Evolutionary conservation across 2,113 vertebrate species (phyloP).

Genomic region (Thryonomys swinderianus): DNA sequence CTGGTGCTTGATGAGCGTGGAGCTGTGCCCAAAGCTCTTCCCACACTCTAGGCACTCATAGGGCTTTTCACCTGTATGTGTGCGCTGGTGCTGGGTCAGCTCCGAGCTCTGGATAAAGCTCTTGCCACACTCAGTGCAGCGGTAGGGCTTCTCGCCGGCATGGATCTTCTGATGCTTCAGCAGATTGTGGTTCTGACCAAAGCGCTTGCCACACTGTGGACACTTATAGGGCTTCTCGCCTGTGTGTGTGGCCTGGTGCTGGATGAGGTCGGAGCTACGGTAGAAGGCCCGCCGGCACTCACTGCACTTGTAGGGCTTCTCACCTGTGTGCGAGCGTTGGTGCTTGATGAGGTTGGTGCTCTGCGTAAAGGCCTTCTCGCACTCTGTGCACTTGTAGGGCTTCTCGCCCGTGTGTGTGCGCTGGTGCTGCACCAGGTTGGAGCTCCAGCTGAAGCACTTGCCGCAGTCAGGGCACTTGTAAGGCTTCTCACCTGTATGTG

Average conservation of each 20-base stretch:
- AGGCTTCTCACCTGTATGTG: slow-evolving; percentile 79
- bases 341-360: slow-evolving; percentile 84
- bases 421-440: slow-evolving; percentile 83
- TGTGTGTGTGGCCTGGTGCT: slow-evolving; percentile 82
- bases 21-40: slow-evolving; percentile 83
- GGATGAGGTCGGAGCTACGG: slow-evolving; percentile 82
- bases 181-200: slow-evolving; percentile 82
- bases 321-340: slow-evolving; percentile 79
- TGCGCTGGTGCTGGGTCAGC: slow-evolving; percentile 82
- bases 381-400: slow-evolving; percentile 83
- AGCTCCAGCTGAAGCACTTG: slow-evolving; percentile 84
- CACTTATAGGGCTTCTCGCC: slow-evolving; percentile 83
- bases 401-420: slow-evolving; percentile 82
- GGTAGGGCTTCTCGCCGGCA: slow-evolving; percentile 80
- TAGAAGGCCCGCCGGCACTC: slow-evolving; percentile 83
- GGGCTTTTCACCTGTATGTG: slow-evolving; percentile 80
- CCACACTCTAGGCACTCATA: slow-evolving; percentile 82
- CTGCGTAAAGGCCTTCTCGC: slow-evolving; percentile 82
- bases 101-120: slow-evolving; percentile 83
- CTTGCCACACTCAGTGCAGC: slow-evolving; percentile 82
- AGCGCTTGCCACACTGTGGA: slow-evolving; percentile 81
- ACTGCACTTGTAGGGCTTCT: slow-evolving; percentile 82
- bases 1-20: slow-evolving; percentile 83
- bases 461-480: slow-evolving; percentile 82
- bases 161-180: slow-evolving; percentile 84